Percentiles rank a stretch among this genome's conserved stretches.
Conservation (phyloP, 2,113 vertebrate species). For the Periophthalmus modestus region DNA sequence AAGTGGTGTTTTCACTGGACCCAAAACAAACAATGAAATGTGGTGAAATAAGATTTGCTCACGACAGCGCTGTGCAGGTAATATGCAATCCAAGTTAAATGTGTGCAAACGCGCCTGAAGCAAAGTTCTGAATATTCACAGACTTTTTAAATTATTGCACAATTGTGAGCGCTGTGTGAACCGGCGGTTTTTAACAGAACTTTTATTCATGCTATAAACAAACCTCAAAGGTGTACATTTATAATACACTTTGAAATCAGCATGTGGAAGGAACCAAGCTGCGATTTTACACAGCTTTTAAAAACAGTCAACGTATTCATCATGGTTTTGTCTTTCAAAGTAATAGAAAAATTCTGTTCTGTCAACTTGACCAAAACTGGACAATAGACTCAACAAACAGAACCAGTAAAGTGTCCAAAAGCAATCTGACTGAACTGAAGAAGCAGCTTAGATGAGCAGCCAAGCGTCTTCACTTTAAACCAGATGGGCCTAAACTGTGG, state of each 20-base stretch:
- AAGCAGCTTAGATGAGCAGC: no score
- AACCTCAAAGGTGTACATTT: background rate
- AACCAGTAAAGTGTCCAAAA: no score
- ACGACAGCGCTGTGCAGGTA: background rate
- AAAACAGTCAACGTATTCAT: background rate
- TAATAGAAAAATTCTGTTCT: no score
- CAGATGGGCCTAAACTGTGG: no score
- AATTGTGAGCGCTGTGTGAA: background rate
- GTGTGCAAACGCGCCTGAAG: background rate
- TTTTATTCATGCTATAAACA: background rate
- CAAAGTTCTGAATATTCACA: background rate
- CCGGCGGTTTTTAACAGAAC: background rate
- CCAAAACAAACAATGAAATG: background rate
- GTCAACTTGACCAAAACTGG: no score
- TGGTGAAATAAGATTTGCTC: slow-evolving; percentile 5
- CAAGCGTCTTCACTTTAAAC: no score
- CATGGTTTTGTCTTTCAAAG: background rate
- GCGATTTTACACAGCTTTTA: background rate
- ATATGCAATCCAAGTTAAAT: background rate
- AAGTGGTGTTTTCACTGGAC: background rate
- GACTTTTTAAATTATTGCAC: background rate
- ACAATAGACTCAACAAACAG: no score
- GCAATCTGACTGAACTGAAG: no score
- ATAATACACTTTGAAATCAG: background rate
- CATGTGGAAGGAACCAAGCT: background rate